phyloP scores from a whole-genome alignment of 2,113 vertebrate species.

The Phoenicopterus ruber region DNA sequence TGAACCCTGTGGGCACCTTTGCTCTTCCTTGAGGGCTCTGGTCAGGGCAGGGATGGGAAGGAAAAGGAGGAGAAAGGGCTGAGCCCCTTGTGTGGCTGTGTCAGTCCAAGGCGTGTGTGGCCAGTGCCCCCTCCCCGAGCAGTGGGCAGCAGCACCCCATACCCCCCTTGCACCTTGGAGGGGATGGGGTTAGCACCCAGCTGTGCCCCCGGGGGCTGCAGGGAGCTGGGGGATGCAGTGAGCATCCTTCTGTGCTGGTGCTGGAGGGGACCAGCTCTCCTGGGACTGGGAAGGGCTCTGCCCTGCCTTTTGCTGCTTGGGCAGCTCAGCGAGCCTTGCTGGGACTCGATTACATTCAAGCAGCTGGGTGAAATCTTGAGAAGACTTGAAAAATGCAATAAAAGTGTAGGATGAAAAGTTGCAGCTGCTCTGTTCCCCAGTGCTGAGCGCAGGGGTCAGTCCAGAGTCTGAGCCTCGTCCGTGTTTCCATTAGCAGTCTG shows the following conservation, averaged over 20 bases:
- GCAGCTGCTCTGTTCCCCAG: conserved; percentile 16
- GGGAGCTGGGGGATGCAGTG: neutral
- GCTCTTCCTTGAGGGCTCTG: neutral
- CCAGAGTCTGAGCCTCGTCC: neutral
- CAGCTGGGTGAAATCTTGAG: neutral
- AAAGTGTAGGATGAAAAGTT: conserved; percentile 6
- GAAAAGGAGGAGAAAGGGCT: neutral
- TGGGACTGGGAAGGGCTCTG: neutral
- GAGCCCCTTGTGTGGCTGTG: neutral
- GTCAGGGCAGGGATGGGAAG: neutral
- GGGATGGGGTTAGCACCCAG: neutral
- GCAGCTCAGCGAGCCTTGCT: neutral
- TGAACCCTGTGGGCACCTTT: neutral
- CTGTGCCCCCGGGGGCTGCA: neutral
- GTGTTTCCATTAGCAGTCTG: neutral
- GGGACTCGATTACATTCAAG: neutral
- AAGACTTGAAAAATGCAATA: conserved; percentile 3
- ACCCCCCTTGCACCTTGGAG: neutral
- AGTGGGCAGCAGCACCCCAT: neutral
- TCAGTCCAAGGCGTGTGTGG: neutral
- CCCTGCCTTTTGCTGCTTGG: neutral
- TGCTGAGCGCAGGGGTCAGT: neutral
- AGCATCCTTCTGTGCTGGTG: neutral
- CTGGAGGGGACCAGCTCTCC: neutral
- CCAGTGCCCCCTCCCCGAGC: neutral